A percentile compares a stretch with the other conserved stretches of the same genome.
phyloP scores from a whole-genome alignment of 1,140 invertebrate species.

The Watersipora subatra region DNA sequence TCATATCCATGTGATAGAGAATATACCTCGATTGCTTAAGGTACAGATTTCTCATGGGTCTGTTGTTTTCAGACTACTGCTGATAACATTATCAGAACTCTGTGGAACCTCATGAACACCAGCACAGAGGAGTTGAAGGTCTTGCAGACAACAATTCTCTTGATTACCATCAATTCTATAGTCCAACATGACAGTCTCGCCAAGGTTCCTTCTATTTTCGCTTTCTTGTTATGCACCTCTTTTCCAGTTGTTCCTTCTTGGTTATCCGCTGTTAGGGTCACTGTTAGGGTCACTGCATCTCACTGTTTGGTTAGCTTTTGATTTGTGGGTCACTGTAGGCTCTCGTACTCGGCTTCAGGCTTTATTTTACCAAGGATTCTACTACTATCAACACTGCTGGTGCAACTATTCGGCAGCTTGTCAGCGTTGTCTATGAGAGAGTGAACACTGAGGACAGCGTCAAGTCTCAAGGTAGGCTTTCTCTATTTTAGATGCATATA shows the following conservation, averaged over 20 bases:
- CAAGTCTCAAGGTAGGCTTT: slow-evolving; percentile 18
- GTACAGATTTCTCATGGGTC: no score
- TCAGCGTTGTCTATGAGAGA: slow-evolving; percentile 90
- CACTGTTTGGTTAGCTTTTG: no score
- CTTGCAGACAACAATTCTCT: slow-evolving; percentile 81
- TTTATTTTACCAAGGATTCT: slow-evolving; percentile 83
- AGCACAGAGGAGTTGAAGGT: slow-evolving; percentile 89
- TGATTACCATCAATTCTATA: slow-evolving; percentile 82
- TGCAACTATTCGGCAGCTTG: slow-evolving; percentile 86
- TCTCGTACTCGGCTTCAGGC: slow-evolving; percentile 82
- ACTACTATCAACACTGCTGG: slow-evolving; percentile 91
- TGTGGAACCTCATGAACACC: slow-evolving; percentile 83
- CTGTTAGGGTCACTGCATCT: no score
- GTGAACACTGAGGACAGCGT: slow-evolving; percentile 53
- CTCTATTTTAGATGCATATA: background rate
- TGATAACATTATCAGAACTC: slow-evolving; percentile 74
- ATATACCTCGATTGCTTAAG: no score
- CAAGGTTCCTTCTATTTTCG: slow-evolving; percentile 58
- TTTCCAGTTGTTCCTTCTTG: no score
- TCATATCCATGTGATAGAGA: no score
- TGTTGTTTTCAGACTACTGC: slow-evolving; percentile 61
- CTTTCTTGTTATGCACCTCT: no score
- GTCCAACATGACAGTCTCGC: slow-evolving; percentile 84
- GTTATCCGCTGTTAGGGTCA: no score
- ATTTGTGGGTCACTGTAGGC: slow-evolving; percentile 51